These are phyloP conservation scores for Drosophila longiperda DNA, from an alignment of 2,888 invertebrate genomes.

Conservation along the genomic window DNA sequence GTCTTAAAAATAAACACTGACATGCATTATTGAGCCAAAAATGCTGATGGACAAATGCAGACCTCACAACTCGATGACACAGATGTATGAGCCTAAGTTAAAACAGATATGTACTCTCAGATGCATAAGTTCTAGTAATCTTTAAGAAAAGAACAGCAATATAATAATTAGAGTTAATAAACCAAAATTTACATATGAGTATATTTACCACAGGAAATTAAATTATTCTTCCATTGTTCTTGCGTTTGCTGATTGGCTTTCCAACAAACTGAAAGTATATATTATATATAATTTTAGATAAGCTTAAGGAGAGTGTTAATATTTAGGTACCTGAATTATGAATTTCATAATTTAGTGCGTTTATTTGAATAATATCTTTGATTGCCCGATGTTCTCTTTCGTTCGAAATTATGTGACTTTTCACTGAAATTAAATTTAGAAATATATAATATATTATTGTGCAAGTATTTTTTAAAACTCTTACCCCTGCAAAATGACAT, in stretches of 20 bases:
- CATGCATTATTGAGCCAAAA: not conserved
- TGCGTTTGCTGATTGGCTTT: not conserved
- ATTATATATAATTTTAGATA: not conserved
- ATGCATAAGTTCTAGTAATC: slow-evolving; percentile 1
- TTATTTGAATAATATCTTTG: slow-evolving; percentile 25
- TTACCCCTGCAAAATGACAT: slow-evolving; percentile 22
- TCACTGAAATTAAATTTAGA: slow-evolving; percentile 35
- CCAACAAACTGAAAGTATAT: not conserved
- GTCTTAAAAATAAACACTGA: slow-evolving; percentile 1
- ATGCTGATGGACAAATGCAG: not conserved
- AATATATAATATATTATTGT: not conserved
- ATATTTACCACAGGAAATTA: slow-evolving; percentile 8
- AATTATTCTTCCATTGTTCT: not conserved
- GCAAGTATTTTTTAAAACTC: not conserved
- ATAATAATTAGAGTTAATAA: not conserved
- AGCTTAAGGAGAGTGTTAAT: not conserved
- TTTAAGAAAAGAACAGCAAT: not conserved
- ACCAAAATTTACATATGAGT: too few relatives aligned
- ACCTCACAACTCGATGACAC: not conserved
- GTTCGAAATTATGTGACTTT: not conserved
- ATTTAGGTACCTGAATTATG: not conserved
- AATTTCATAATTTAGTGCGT: slow-evolving; percentile 33
- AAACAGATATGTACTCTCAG: slow-evolving; percentile 9
- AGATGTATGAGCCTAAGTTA: not conserved
- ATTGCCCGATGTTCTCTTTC: slow-evolving; percentile 33